Percentiles rank a stretch among this genome's conserved stretches.
These are phyloP conservation scores for Huso huso DNA, from an alignment of 2,797 vertebrate species.

Conservation along the genomic window DNA sequence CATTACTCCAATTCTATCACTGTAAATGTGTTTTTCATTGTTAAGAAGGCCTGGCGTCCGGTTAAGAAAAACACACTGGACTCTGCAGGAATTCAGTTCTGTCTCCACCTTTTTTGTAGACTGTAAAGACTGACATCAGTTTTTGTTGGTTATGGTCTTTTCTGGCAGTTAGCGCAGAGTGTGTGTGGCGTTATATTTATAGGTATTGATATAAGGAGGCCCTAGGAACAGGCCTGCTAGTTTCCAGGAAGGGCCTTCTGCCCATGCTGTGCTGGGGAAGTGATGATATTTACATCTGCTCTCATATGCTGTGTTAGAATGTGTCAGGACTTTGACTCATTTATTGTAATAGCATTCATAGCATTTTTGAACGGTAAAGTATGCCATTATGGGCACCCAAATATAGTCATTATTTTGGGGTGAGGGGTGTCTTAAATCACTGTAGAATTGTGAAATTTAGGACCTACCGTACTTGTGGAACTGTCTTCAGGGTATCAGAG, in stretches of 20 bases:
- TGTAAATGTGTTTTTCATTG: neutral
- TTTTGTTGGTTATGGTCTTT: neutral
- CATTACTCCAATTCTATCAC: no score
- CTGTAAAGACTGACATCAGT: neutral
- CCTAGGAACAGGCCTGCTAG: conserved; percentile 17
- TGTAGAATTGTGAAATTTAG: no score
- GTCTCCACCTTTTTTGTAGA: no score
- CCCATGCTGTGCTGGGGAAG: conserved; percentile 21
- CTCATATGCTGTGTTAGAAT: conserved; percentile 1
- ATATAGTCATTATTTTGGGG: no score
- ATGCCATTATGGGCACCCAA: neutral
- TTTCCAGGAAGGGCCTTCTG: conserved; percentile 18
- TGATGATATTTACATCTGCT: conserved; percentile 14
- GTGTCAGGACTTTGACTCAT: conserved; percentile 18
- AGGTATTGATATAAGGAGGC: conserved; percentile 7
- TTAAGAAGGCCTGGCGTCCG: neutral
- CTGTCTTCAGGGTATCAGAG: no score
- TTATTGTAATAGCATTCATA: conserved; percentile 8
- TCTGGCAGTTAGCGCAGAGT: conserved; percentile 1
- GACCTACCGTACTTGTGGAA: no score
- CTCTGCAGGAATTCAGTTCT: neutral
- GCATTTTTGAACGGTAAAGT: neutral
- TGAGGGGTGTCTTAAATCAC: no score
- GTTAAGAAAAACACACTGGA: neutral
- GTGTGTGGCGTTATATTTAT: conserved; percentile 10